Evolutionary conservation across 2,797 vertebrate genomes (phyloP).

Genomic region (Hemitrygon akajei): DNA sequence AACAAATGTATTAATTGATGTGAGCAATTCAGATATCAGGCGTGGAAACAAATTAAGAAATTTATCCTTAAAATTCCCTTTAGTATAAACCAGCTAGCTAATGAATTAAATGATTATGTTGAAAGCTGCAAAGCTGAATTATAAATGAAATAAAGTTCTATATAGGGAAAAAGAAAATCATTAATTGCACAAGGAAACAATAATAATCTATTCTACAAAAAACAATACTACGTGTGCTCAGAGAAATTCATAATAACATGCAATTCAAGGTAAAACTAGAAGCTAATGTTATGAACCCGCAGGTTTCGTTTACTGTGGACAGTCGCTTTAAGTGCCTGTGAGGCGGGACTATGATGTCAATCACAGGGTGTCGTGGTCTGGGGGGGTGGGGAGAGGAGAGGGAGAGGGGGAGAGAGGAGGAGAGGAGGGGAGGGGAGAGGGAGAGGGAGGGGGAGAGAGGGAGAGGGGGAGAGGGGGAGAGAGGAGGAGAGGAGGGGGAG

Average conservation of each 20-base stretch:
- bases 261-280: neutral
- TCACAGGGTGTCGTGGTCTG: too few relatives aligned
- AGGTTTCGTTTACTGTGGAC: too few relatives aligned
- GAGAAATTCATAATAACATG: neutral
- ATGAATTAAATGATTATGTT: neutral
- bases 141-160: neutral
- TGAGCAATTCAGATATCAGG: neutral
- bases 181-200: neutral
- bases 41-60: neutral
- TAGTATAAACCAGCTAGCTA: constrained; percentile 5
- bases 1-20: neutral
- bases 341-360: too few relatives aligned
- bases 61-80: constrained; percentile 2
- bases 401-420: too few relatives aligned
- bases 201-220: neutral
- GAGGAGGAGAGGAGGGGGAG: too few relatives aligned
- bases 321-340: too few relatives aligned
- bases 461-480: too few relatives aligned
- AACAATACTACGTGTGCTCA: neutral
- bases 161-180: neutral
- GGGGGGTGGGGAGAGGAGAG: too few relatives aligned
- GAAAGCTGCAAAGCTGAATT: neutral
- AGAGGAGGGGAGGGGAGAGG: too few relatives aligned
- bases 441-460: too few relatives aligned
- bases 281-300: too few relatives aligned